These are phyloP conservation scores for Nowickia ferox DNA, from an alignment of 2,888 invertebrate genomes.

Conservation along the genomic window DNA sequence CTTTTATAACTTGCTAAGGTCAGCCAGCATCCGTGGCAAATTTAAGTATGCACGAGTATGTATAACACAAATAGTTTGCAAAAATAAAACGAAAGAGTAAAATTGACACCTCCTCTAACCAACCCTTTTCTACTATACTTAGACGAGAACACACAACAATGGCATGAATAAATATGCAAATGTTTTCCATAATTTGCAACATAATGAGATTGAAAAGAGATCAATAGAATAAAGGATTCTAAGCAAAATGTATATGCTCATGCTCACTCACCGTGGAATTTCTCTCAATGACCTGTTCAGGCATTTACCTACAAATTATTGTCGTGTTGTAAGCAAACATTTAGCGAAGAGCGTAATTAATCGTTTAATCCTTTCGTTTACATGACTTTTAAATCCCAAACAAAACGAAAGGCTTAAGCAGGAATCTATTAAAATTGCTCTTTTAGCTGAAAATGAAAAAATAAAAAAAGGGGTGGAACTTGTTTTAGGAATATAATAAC, in stretches of 20 bases:
- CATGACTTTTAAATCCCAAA: slow-evolving; percentile 64
- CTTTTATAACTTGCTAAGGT: slow-evolving; percentile 50
- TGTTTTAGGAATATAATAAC: slow-evolving; percentile 61
- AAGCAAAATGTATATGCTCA: too few species aligned
- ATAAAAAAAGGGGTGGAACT: slow-evolving; percentile 49
- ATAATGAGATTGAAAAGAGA: slow-evolving; percentile 56
- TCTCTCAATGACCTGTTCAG: slow-evolving; percentile 59
- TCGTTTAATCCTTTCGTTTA: slow-evolving; percentile 69
- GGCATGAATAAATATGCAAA: slow-evolving; percentile 58
- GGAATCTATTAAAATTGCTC: slow-evolving; percentile 18
- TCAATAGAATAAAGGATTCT: slow-evolving; percentile 38
- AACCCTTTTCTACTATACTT: slow-evolving; percentile 51
- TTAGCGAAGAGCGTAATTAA: slow-evolving; percentile 56
- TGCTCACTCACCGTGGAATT: neutral
- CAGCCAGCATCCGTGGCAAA: slow-evolving; percentile 25
- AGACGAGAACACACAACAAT: slow-evolving; percentile 41
- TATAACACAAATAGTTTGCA: slow-evolving; percentile 39
- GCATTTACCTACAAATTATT: neutral
- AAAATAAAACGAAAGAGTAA: slow-evolving; percentile 26
- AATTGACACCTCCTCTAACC: slow-evolving; percentile 51
- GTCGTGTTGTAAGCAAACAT: neutral
- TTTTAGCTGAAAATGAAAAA: neutral
- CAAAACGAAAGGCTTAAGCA: slow-evolving; percentile 63
- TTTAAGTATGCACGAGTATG: neutral
- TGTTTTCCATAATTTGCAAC: slow-evolving; percentile 61